A percentile compares a stretch with the other conserved stretches of the same genome.
phyloP scores from a whole-genome alignment of 2,113 vertebrate genomes.

The Otolemur garnettii region DNA sequence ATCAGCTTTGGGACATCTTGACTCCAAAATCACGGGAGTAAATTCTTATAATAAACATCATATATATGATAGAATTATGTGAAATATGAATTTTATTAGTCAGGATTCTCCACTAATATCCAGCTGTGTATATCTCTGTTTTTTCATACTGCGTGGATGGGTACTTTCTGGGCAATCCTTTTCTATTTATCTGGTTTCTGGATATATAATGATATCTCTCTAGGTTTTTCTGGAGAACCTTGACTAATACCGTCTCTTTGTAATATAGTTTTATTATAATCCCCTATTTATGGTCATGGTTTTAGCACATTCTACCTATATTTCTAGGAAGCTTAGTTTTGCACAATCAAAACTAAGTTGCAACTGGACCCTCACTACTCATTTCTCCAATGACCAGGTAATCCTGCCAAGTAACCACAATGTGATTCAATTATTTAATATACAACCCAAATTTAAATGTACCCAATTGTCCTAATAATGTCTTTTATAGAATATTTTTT shows the following conservation, averaged over 20 bases:
- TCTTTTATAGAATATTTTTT: background rate
- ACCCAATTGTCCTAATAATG: background rate
- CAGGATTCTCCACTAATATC: background rate
- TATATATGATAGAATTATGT: background rate
- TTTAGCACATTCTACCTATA: background rate
- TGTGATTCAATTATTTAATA: background rate
- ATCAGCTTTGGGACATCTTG: background rate
- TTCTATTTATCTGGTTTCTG: too few species aligned
- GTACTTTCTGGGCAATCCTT: too few species aligned
- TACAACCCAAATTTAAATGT: background rate
- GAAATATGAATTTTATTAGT: background rate
- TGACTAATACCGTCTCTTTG: background rate
- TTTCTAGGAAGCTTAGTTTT: background rate
- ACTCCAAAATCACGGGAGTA: too few species aligned
- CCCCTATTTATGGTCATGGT: background rate
- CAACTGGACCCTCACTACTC: background rate
- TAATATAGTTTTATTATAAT: background rate
- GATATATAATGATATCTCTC: too few species aligned
- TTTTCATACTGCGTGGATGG: too few species aligned
- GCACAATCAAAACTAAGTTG: background rate
- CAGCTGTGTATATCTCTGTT: too few species aligned
- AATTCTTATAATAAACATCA: background rate
- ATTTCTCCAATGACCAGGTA: background rate
- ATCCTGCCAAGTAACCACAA: background rate
- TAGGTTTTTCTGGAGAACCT: background rate